These are phyloP conservation scores for Tragelaphus oryx DNA, from an alignment of 2,797 vertebrate species.

Conservation along the genomic window DNA sequence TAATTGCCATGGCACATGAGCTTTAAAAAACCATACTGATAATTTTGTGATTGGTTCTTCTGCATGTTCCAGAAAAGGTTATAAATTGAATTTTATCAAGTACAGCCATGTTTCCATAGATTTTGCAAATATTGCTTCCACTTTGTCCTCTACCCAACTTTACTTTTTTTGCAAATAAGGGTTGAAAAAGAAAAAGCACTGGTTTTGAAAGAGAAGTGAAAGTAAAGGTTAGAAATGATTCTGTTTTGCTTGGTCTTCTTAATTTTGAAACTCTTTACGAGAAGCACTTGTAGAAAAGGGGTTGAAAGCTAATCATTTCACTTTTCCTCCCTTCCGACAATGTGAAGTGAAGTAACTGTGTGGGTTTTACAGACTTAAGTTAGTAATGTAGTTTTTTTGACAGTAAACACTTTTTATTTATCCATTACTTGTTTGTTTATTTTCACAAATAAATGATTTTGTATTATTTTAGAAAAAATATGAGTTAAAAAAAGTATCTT, in stretches of 20 bases:
- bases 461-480: neutral
- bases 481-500: neutral
- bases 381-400: neutral
- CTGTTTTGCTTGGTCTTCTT: slow-evolving; percentile 31
- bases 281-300: neutral
- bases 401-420: neutral
- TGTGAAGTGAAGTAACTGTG: neutral
- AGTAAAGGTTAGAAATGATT: slow-evolving; percentile 31
- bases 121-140: slow-evolving; percentile 37
- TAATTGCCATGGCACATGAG: slow-evolving; percentile 25
- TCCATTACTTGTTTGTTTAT: neutral
- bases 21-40: slow-evolving; percentile 36
- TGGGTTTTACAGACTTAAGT: neutral
- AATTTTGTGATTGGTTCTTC: slow-evolving; percentile 29
- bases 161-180: neutral
- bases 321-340: neutral
- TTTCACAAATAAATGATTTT: neutral
- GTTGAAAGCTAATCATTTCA: slow-evolving; percentile 18
- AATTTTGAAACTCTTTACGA: slow-evolving; percentile 37
- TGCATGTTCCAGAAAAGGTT: slow-evolving; percentile 21
- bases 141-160: neutral
- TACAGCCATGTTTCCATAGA: neutral
- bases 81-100: slow-evolving; percentile 10
- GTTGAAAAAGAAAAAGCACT: slow-evolving; percentile 36
- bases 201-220: slow-evolving; percentile 44